Evolutionary conservation across 2,797 vertebrate genomes (phyloP).

Genomic region (Bradypus variegatus): DNA sequence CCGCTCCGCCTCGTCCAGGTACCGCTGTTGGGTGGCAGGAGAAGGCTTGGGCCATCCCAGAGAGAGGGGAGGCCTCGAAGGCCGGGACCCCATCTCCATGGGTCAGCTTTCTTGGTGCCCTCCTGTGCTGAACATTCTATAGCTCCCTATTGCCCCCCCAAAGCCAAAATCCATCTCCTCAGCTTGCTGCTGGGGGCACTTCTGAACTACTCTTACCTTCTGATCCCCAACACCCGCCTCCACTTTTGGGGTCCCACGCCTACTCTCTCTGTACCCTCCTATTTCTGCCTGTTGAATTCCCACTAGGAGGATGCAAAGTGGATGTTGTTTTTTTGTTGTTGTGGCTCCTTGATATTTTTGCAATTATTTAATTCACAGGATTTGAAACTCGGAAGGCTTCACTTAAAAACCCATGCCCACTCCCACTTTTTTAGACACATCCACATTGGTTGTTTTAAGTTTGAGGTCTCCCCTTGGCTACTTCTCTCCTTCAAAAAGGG

Average conservation of each 20-base stretch:
- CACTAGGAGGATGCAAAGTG: neutral
- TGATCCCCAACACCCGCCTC: neutral
- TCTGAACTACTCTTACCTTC: too few species aligned
- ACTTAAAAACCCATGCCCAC: neutral
- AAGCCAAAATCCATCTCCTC: neutral
- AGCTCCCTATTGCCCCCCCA: neutral
- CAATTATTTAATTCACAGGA: neutral
- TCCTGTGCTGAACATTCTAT: neutral
- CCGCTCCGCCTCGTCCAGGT: conserved; percentile 92
- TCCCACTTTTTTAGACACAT: neutral
- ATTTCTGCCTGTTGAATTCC: neutral
- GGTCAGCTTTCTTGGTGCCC: neutral
- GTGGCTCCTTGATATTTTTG: neutral
- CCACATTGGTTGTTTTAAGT: neutral
- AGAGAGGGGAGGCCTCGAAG: neutral
- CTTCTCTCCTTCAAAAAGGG: too few species aligned
- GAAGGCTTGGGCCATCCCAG: neutral
- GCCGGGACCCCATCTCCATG: neutral
- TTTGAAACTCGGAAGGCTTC: neutral
- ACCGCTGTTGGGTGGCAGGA: conserved; percentile 75
- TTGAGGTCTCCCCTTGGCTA: neutral
- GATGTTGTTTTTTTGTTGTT: neutral
- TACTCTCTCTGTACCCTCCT: neutral
- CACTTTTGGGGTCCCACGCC: neutral
- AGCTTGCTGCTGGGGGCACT: neutral